phyloP scores from a whole-genome alignment of 2,113 vertebrate genomes.

The Corythornis cristatus region DNA sequence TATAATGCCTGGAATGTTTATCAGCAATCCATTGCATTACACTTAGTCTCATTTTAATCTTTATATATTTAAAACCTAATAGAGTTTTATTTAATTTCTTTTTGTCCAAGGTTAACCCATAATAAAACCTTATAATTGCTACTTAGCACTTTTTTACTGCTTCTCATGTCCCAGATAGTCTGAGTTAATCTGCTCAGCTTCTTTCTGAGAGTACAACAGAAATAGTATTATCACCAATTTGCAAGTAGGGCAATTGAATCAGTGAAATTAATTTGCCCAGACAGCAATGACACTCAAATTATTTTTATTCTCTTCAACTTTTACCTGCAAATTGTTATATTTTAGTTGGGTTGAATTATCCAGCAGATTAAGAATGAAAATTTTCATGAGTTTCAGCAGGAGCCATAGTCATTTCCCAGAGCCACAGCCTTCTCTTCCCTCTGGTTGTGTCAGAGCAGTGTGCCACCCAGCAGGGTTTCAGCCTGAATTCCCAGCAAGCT shows the following conservation, averaged over 20 bases:
- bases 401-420: neutral
- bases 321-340: neutral
- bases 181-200: constrained; percentile 6
- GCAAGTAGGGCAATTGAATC: neutral
- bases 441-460: accelerated
- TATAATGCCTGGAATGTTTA: constrained; percentile 4
- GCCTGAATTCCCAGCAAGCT: neutral
- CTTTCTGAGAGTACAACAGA: neutral
- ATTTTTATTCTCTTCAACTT: neutral
- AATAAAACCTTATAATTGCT: constrained; percentile 1
- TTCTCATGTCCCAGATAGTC: neutral
- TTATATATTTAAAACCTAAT: neutral
- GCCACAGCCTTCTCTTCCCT: neutral
- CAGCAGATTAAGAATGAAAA: neutral
- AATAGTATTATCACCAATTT: neutral
- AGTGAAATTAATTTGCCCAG: constrained; percentile 10
- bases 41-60: constrained; percentile 32
- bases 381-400: neutral
- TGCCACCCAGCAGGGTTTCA: neutral
- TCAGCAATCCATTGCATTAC: neutral
- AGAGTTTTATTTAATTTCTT: neutral
- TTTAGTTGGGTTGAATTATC: neutral
- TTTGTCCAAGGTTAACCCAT: neutral
- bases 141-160: neutral
- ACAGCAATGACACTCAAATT: neutral